phyloP scores from a whole-genome alignment of 2,113 vertebrate species.

The Nipponia nippon region DNA sequence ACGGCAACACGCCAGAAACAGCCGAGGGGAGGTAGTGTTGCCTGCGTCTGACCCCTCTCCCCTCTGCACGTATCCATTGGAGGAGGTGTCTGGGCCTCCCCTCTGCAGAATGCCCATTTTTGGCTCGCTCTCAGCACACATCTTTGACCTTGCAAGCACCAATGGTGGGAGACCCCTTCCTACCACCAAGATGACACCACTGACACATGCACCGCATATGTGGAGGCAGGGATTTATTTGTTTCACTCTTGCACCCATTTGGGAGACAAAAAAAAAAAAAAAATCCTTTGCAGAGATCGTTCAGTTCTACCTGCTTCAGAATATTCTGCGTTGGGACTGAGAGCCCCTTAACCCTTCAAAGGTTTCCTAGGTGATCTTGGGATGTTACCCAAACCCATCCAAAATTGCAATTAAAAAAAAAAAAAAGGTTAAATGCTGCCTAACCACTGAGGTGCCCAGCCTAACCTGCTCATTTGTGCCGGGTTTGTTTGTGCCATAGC shows the following conservation, averaged over 20 bases:
- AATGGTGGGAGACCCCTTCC: neutral
- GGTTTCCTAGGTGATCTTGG: neutral
- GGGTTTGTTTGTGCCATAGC: neutral
- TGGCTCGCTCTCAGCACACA: neutral
- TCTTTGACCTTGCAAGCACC: neutral
- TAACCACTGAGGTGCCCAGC: neutral
- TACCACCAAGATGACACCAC: neutral
- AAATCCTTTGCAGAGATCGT: neutral
- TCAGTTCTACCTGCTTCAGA: neutral
- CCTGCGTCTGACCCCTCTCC: neutral
- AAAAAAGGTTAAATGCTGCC: neutral
- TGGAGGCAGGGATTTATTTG: neutral
- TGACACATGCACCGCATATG: neutral
- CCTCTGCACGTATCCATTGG: rapidly evolving
- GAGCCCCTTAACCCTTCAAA: neutral
- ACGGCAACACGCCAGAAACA: neutral
- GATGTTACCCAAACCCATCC: neutral
- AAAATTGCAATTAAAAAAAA: neutral
- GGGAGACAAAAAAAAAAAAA: neutral
- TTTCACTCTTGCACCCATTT: neutral
- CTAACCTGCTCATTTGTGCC: neutral
- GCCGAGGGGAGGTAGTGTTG: rapidly evolving
- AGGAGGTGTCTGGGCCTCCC: rapidly evolving
- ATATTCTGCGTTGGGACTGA: neutral
- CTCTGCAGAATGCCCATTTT: neutral